Evolutionary conservation across 2,888 invertebrate genomes (phyloP).

Genomic region (Patella depressa): DNA sequence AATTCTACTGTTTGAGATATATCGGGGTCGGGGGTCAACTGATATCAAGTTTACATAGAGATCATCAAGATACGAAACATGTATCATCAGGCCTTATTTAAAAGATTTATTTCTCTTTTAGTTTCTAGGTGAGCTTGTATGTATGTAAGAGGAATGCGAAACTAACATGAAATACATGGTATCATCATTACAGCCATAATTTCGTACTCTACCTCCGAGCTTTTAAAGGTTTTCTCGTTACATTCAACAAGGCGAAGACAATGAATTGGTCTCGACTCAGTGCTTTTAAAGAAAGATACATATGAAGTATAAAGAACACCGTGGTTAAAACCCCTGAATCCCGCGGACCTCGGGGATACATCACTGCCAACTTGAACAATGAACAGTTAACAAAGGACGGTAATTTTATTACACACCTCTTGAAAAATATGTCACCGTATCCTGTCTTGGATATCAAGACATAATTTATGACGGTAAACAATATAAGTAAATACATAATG

Average conservation of each 20-base stretch:
- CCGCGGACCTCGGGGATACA: neutral
- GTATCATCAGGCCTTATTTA: too few species aligned
- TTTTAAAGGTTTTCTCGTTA: neutral
- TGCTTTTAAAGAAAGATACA: neutral
- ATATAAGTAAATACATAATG: neutral
- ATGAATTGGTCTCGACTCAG: neutral
- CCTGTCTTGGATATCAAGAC: neutral
- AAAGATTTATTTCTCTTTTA: too few species aligned
- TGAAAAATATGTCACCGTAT: neutral
- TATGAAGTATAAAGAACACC: neutral
- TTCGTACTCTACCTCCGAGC: too few species aligned
- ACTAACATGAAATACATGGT: too few species aligned
- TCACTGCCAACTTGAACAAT: slow-evolving; percentile 5
- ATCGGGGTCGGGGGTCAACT: too few species aligned
- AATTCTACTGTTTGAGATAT: too few species aligned
- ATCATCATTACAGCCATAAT: too few species aligned
- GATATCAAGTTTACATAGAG: too few species aligned
- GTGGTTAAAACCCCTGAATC: neutral
- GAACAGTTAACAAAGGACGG: slow-evolving; percentile 1
- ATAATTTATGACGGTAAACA: slow-evolving; percentile 1
- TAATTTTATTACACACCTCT: slow-evolving; percentile 5
- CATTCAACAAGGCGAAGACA: neutral
- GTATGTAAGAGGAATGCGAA: too few species aligned
- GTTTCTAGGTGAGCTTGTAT: too few species aligned
- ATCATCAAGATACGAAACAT: too few species aligned